These are phyloP conservation scores for Eulemur macaco DNA, from an alignment of 2,113 vertebrate species.

Conservation along the genomic window DNA sequence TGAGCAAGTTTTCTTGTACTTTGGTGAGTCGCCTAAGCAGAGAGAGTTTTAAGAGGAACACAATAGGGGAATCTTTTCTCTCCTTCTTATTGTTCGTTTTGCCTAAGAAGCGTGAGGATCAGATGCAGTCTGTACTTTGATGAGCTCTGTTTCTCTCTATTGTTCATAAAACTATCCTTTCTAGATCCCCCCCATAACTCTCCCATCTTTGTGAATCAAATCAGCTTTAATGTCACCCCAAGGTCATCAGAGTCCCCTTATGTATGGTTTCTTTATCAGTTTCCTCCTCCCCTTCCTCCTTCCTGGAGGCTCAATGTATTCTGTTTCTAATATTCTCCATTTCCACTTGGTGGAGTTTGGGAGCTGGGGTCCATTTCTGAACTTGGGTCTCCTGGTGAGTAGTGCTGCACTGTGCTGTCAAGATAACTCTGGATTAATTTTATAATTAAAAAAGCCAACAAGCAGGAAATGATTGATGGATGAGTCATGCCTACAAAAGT, in stretches of 20 bases:
- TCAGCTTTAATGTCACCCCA: slow-evolving; percentile 67
- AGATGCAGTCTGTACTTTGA: not conserved
- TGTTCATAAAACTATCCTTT: slow-evolving; percentile 55
- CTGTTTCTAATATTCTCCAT: slow-evolving; percentile 48
- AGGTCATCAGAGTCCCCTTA: slow-evolving; percentile 19
- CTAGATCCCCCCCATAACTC: slow-evolving; percentile 28
- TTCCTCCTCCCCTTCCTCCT: not conserved
- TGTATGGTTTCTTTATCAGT: not conserved
- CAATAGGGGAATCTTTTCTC: not conserved
- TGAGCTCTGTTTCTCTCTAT: slow-evolving; percentile 30
- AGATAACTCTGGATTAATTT: slow-evolving; percentile 10
- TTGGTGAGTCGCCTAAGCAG: not conserved
- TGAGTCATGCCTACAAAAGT: not conserved
- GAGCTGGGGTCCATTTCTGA: not conserved
- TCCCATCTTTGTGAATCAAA: slow-evolving; percentile 70
- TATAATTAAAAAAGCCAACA: slow-evolving; percentile 52
- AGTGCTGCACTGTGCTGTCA: not conserved
- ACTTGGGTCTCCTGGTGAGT: not conserved
- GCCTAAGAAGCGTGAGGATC: not conserved
- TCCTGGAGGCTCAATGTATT: slow-evolving; percentile 1
- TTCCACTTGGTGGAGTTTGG: slow-evolving; percentile 63
- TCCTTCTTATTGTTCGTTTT: not conserved
- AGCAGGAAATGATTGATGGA: slow-evolving; percentile 43
- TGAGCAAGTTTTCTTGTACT: not conserved
- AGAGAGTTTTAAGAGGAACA: slow-evolving; percentile 19